phyloP scores from a whole-genome alignment of 2,113 vertebrate genomes.

The Pollimyrus isidori region DNA sequence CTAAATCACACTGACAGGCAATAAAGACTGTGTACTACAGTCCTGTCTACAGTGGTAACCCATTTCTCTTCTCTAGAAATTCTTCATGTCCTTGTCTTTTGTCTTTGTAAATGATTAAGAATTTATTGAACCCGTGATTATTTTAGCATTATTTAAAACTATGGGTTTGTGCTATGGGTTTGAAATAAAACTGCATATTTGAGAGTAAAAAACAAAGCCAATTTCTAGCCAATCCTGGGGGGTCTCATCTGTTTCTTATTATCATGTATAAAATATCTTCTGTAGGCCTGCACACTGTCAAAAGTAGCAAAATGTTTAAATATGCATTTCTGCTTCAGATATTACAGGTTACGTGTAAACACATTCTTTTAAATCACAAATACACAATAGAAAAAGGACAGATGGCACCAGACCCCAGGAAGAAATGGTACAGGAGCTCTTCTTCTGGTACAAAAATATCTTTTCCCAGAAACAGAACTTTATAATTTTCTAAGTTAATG shows the following conservation, averaged over 20 bases:
- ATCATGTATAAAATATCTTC: background rate
- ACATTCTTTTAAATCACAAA: background rate
- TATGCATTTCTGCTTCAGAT: background rate
- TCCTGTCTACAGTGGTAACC: background rate
- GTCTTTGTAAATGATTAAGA: background rate
- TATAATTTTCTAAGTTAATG: background rate
- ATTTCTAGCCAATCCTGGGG: background rate
- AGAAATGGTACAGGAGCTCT: background rate
- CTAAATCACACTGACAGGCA: background rate
- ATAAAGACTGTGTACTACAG: background rate
- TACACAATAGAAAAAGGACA: background rate
- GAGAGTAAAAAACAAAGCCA: background rate
- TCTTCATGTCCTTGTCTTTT: background rate
- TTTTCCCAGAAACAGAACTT: background rate
- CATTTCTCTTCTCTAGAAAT: background rate
- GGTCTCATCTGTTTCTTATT: background rate
- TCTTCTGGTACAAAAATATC: background rate
- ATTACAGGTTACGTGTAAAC: background rate
- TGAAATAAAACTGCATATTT: background rate
- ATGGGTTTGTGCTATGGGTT: background rate
- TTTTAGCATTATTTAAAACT: background rate
- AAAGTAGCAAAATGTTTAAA: background rate
- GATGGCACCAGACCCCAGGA: background rate
- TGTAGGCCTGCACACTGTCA: background rate
- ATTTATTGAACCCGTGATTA: background rate